phyloP scores from a whole-genome alignment of 2,888 invertebrate species.

The Hofmannophila pseudospretella region DNA sequence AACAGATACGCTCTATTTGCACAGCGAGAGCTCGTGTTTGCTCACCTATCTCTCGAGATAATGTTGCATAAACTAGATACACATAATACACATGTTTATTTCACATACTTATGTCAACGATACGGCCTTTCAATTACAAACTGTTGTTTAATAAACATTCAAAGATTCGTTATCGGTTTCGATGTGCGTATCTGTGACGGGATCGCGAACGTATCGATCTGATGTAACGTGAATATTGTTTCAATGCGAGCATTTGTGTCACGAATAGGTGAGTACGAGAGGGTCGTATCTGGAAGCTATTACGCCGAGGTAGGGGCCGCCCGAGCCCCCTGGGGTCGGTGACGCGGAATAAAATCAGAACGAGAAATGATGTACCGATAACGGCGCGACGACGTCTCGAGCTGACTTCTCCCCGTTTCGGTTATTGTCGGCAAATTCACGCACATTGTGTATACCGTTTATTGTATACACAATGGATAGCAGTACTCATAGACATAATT shows the following conservation, averaged over 20 bases:
- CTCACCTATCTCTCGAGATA: slow-evolving; percentile 64
- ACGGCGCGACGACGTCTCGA: slow-evolving; percentile 30
- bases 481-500: too few species aligned
- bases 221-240: slow-evolving; percentile 62
- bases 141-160: slow-evolving; percentile 30
- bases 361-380: slow-evolving; percentile 67
- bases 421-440: slow-evolving; percentile 47
- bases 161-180: slow-evolving; percentile 38
- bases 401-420: slow-evolving; percentile 32
- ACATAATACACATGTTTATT: slow-evolving; percentile 46
- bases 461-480: slow-evolving; percentile 45
- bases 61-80: slow-evolving; percentile 60
- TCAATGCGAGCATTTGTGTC: slow-evolving; percentile 56
- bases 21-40: slow-evolving; percentile 53
- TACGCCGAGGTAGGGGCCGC: slow-evolving; percentile 41
- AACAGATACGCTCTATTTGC: slow-evolving; percentile 70
- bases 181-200: slow-evolving; percentile 42
- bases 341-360: slow-evolving; percentile 64
- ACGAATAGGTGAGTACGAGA: slow-evolving; percentile 47
- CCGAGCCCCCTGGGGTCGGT: slow-evolving; percentile 34
- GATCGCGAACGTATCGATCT: slow-evolving; percentile 46
- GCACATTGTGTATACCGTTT: slow-evolving; percentile 47
- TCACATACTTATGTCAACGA: slow-evolving; percentile 37
- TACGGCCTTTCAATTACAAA: slow-evolving; percentile 49
- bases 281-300: slow-evolving; percentile 61